A percentile compares a stretch with the other conserved stretches of the same genome.
phyloP scores from a whole-genome alignment of 2,797 vertebrate species.

The Sus cebifrons region DNA sequence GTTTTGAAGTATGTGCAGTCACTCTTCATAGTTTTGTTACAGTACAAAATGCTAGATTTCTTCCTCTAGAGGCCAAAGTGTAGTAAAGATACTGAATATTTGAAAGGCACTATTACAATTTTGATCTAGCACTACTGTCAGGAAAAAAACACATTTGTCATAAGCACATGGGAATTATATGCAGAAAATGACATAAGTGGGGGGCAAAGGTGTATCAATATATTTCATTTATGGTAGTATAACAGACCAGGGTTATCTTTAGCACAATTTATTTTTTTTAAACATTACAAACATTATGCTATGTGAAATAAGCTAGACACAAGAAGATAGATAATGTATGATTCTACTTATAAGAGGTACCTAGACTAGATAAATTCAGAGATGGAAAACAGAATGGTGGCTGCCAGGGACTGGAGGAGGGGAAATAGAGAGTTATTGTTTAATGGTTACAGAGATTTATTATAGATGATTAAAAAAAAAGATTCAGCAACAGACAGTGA shows the following conservation, averaged over 20 bases:
- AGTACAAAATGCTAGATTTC: not conserved
- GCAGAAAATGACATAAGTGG: not conserved
- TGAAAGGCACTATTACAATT: not conserved
- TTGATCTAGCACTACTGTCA: not conserved
- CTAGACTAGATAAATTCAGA: not conserved
- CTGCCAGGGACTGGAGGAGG: rapidly evolving
- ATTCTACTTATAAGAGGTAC: not conserved
- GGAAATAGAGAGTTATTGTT: not conserved
- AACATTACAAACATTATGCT: not conserved
- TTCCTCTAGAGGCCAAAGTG: not conserved
- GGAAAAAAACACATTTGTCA: slow-evolving; percentile 1
- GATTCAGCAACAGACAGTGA: not conserved
- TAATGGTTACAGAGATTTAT: not conserved
- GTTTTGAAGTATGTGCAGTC: not conserved
- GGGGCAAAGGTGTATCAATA: not conserved
- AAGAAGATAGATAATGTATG: not conserved
- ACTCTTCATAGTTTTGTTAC: not conserved
- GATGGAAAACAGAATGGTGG: not conserved
- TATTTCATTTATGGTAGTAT: not conserved
- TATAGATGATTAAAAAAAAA: not conserved
- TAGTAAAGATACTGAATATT: not conserved
- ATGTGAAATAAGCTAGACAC: not conserved
- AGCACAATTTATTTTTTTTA: not conserved
- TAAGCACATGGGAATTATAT: not conserved
- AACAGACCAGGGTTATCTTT: not conserved